phyloP scores from a whole-genome alignment of 2,797 vertebrate species.

The Hyperoplus lanceolatus region DNA sequence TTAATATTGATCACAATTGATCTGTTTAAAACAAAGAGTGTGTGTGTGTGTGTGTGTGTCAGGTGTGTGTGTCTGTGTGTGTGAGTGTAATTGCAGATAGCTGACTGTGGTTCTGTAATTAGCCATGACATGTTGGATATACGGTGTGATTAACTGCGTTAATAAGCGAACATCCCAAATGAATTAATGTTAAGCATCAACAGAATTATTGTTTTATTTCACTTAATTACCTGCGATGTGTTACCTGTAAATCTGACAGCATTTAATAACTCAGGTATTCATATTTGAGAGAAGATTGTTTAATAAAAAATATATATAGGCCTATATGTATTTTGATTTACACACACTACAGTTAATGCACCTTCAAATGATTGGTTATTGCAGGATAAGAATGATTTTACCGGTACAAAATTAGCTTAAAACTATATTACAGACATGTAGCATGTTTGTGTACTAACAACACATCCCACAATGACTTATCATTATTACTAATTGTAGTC shows the following conservation, averaged over 20 bases:
- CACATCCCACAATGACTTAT: slow-evolving; percentile 76
- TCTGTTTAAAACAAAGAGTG: slow-evolving; percentile 31
- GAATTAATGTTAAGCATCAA: slow-evolving; percentile 79
- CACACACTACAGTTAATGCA: background rate
- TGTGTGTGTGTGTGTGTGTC: slow-evolving; percentile 32
- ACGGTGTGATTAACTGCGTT: slow-evolving; percentile 81
- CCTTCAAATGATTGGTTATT: slow-evolving; percentile 21
- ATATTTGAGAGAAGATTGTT: slow-evolving; percentile 6
- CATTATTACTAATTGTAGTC: slow-evolving; percentile 78
- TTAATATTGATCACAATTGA: slow-evolving; percentile 40
- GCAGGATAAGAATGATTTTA: slow-evolving; percentile 25
- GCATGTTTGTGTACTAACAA: slow-evolving; percentile 67
- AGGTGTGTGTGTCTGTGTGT: slow-evolving; percentile 23
- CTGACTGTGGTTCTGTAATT: slow-evolving; percentile 81
- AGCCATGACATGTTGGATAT: slow-evolving; percentile 81
- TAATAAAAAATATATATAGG: background rate
- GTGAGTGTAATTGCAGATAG: slow-evolving; percentile 46
- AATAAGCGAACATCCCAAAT: slow-evolving; percentile 84
- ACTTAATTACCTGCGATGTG: slow-evolving; percentile 60
- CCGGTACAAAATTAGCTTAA: slow-evolving; percentile 50
- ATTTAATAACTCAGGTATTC: slow-evolving; percentile 47
- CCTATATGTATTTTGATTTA: slow-evolving; percentile 24
- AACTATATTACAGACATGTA: slow-evolving; percentile 45
- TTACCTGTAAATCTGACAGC: slow-evolving; percentile 42
- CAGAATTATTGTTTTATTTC: slow-evolving; percentile 66